Evolutionary conservation across 2,797 vertebrate species (phyloP).

Genomic region (Garrulus glandarius): DNA sequence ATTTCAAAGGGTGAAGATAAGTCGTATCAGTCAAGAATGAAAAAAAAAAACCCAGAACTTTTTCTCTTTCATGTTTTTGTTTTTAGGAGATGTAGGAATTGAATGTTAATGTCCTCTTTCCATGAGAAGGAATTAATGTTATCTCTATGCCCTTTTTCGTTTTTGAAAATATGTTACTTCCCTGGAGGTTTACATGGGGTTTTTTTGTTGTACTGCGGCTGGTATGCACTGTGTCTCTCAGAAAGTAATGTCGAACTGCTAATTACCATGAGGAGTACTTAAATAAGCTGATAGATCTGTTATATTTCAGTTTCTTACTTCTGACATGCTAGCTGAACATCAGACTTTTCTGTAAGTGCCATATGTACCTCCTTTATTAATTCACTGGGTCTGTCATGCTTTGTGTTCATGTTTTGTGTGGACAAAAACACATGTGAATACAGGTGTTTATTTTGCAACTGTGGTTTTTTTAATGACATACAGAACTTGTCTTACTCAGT

Average conservation of each 20-base stretch:
- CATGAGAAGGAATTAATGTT: not conserved
- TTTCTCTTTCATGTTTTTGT: not conserved
- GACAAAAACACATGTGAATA: not conserved
- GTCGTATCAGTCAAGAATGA: not conserved
- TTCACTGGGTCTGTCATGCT: not conserved
- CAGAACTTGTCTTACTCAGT: not conserved
- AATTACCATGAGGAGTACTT: not conserved
- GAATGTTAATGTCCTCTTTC: not conserved
- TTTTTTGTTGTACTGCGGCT: not conserved
- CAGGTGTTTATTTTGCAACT: not conserved
- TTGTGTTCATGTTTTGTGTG: not conserved
- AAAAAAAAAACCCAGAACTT: not conserved
- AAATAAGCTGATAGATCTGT: conserved; percentile 13
- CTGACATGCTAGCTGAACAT: not conserved
- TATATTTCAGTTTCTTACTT: not conserved
- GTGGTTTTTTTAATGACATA: not conserved
- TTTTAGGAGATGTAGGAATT: not conserved
- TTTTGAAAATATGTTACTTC: not conserved
- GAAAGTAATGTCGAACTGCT: not conserved
- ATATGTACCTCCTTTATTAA: not conserved
- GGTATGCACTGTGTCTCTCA: not conserved
- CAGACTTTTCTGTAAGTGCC: not conserved
- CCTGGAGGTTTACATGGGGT: not conserved
- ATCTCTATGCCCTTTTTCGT: not conserved
- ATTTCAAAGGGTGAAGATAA: not conserved